Evolutionary conservation across 1,140 invertebrate genomes (phyloP), one percentile per base, ranked within the genome.

Genomic region (Bombus sibiricus): DNA sequence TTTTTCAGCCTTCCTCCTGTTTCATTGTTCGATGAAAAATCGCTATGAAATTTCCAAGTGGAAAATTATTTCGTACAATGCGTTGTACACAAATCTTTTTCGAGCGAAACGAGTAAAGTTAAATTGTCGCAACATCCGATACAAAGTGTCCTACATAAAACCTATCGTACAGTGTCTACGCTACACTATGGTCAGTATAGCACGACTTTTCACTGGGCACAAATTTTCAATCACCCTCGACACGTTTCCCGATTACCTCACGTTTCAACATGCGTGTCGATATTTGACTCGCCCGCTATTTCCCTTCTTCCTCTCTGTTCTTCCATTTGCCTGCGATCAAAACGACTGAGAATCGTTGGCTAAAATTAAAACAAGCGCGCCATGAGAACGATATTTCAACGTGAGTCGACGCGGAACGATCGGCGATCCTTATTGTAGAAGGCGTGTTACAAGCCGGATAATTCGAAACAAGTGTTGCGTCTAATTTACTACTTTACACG

Each of bases 401-500:
- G 64, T 57, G 62, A 18, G 43, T 28, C 12, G 28, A 32, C 8
- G 15, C 25, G 32, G 18, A 79, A 68, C 76, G n/a, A 39, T 28
- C 28, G 79, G 37, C 71, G 81, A 62, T 75, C 72, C 71, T 66
- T 75, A 75, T 66, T 66, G 81, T 37, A 75, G 59, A 37, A 41
- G 74, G 74, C 47, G 74, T 57, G 74, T 69, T 83, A 83, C 81
- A 78, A 83, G 41, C n/a, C 43, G 43, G 74, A 83, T 83, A 78
- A 83, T 83, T 77, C 74, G 81, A 77, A 77, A 78, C 81, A 83
- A 83, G 81, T 83, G 81, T 83, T 83, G 28, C 64, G 74, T 47
- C 81, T 78, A 83, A 83, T 83, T 83, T 83, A 83, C 81, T 83
- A 68, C 73, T 77, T 83, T 57, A 57, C 81, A 41, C 74, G 64